phyloP scores from a whole-genome alignment of 2,797 vertebrate genomes.

The Graptemys geographica region DNA sequence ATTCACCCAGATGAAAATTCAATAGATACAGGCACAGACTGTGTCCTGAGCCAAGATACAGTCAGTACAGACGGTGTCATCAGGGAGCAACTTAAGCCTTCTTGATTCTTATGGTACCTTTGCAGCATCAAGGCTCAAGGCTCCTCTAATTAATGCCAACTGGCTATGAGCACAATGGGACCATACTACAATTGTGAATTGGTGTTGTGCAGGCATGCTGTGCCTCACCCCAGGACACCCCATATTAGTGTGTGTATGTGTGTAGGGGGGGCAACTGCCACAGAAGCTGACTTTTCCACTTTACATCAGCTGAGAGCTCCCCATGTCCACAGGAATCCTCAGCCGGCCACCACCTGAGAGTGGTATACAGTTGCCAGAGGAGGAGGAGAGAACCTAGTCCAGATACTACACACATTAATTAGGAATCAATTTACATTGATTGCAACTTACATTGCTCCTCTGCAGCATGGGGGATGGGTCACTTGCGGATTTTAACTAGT shows the following conservation, averaged over 20 bases:
- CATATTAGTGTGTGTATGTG: background rate
- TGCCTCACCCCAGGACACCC: background rate
- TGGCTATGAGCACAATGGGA: background rate
- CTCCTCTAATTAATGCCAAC: conserved; percentile 1
- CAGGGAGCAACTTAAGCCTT: background rate
- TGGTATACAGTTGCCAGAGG: background rate
- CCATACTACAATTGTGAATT: background rate
- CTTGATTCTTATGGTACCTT: background rate
- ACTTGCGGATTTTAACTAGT: background rate
- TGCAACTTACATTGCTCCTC: background rate
- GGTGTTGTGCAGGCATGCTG: background rate
- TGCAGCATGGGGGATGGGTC: background rate
- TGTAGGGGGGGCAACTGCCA: background rate
- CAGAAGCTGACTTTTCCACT: background rate
- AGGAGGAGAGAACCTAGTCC: conserved; percentile 5
- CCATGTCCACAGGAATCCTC: background rate
- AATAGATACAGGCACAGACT: background rate
- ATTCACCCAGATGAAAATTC: background rate
- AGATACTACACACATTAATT: conserved; percentile 17
- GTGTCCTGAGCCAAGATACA: background rate
- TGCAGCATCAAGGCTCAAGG: background rate
- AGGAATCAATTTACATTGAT: conserved; percentile 1
- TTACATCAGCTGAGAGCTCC: background rate
- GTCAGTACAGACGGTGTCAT: background rate
- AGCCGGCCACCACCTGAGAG: background rate